These are phyloP conservation scores for Diarsia mendica DNA, from an alignment of 2,888 invertebrate genomes.

Conservation along the genomic window DNA sequence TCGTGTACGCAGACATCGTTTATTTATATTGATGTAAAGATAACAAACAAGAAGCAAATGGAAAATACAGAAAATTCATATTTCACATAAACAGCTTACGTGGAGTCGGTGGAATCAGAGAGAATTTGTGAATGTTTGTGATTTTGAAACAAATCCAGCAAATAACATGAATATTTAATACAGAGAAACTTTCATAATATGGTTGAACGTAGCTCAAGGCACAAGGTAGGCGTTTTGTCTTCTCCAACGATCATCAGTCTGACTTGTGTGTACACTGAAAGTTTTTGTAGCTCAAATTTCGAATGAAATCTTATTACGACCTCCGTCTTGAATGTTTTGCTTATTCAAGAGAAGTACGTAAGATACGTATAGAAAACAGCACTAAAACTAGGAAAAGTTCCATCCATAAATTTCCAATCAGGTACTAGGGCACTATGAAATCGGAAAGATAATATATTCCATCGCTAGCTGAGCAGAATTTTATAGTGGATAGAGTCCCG, in stretches of 20 bases:
- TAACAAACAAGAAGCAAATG: conserved; percentile 44
- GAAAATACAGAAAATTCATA: conserved; percentile 22
- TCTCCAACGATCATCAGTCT: neutral
- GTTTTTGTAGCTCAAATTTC: neutral
- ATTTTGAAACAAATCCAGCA: neutral
- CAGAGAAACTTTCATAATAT: neutral
- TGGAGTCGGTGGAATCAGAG: neutral
- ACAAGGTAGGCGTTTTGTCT: neutral
- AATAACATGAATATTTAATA: conserved; percentile 3
- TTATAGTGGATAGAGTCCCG: conserved; percentile 20
- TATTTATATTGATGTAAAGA: conserved; percentile 44
- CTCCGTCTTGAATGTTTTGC: neutral
- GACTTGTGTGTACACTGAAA: neutral
- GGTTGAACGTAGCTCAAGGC: no score
- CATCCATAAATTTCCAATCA: conserved; percentile 4
- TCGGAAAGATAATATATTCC: conserved; percentile 44
- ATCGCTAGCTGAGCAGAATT: conserved; percentile 27
- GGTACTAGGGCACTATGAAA: conserved; percentile 4
- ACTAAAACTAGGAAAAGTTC: neutral
- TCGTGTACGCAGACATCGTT: conserved; percentile 25
- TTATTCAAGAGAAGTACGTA: neutral
- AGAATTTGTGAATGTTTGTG: conserved; percentile 13
- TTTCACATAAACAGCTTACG: conserved; percentile 15
- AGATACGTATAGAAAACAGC: neutral
- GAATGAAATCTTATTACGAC: neutral